These are phyloP conservation scores for Incurvaria masculella DNA, from an alignment of 2,888 invertebrate species.

Conservation along the genomic window DNA sequence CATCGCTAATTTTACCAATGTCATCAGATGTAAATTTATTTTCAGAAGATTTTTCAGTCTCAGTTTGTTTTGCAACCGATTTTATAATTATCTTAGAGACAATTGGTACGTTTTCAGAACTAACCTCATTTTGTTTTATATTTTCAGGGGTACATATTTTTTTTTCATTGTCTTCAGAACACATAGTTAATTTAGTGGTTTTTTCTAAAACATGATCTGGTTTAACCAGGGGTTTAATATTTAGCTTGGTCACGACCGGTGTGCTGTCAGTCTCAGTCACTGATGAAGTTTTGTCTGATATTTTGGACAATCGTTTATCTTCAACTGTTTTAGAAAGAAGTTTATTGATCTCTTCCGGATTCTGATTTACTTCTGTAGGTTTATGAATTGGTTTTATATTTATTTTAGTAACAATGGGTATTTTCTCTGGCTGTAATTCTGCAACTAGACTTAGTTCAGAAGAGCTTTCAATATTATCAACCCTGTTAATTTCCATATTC, in stretches of 20 bases:
- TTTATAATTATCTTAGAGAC: slow-evolving; percentile 50
- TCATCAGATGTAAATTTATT: slow-evolving; percentile 23
- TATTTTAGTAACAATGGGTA: background rate
- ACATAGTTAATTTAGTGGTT: slow-evolving; percentile 24
- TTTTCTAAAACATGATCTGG: slow-evolving; percentile 10
- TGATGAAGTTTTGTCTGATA: background rate
- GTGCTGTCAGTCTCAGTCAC: background rate
- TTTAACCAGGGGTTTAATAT: slow-evolving; percentile 24
- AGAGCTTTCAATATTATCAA: background rate
- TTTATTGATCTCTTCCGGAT: background rate
- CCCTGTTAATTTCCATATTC: background rate
- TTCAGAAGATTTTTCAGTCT: slow-evolving; percentile 26
- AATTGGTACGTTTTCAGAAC: slow-evolving; percentile 26
- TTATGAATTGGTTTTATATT: background rate
- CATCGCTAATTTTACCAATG: slow-evolving; percentile 21
- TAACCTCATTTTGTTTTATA: background rate
- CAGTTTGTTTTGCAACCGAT: slow-evolving; percentile 46
- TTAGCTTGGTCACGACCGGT: slow-evolving; percentile 6
- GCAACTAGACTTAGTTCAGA: background rate
- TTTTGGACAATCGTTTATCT: background rate
- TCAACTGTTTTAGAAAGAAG: too few species aligned
- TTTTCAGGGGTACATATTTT: background rate
- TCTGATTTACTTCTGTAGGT: background rate
- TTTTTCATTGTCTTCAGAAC: slow-evolving; percentile 22
- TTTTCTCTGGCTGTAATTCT: background rate